phyloP scores from a whole-genome alignment of 2,888 invertebrate species.

The Amphipyra berbera region DNA sequence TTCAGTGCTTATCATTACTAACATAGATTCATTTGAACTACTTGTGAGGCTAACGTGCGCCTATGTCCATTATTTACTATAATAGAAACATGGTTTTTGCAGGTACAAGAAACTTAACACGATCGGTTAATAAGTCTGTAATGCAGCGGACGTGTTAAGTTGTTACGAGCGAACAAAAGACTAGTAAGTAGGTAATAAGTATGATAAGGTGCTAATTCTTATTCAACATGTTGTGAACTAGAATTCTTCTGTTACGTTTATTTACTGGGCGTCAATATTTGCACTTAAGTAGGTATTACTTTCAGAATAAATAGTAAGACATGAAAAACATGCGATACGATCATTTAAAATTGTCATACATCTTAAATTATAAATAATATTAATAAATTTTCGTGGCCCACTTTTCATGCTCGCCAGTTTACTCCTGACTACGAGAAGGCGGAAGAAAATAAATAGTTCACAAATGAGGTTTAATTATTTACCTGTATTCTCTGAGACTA shows the following conservation, averaged over 20 bases:
- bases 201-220: slow-evolving; percentile 53
- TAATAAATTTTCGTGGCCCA: background rate
- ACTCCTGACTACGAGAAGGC: slow-evolving; percentile 13
- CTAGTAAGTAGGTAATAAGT: slow-evolving; percentile 43
- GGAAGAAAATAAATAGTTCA: slow-evolving; percentile 29
- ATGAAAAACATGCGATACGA: background rate
- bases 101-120: slow-evolving; percentile 28
- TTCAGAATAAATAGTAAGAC: slow-evolving; percentile 7
- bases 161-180: slow-evolving; percentile 45
- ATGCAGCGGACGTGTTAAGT: slow-evolving; percentile 38
- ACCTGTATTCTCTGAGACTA: slow-evolving; percentile 15
- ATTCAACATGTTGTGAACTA: slow-evolving; percentile 44
- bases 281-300: slow-evolving; percentile 4
- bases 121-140: slow-evolving; percentile 36
- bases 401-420: slow-evolving; percentile 6
- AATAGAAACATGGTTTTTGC: slow-evolving; percentile 30
- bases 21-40: slow-evolving; percentile 5
- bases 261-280: slow-evolving; percentile 29
- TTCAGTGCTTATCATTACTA: background rate
- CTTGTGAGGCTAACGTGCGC: slow-evolving; percentile 3
- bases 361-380: slow-evolving; percentile 1
- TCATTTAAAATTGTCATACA: background rate
- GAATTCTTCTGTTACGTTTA: slow-evolving; percentile 40
- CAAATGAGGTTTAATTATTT: slow-evolving; percentile 23
- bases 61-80: background rate